Evolutionary conservation across 2,888 invertebrate genomes (phyloP), one percentile per base, ranked within the genome.

Genomic region (Ophonus ardosiacus): DNA sequence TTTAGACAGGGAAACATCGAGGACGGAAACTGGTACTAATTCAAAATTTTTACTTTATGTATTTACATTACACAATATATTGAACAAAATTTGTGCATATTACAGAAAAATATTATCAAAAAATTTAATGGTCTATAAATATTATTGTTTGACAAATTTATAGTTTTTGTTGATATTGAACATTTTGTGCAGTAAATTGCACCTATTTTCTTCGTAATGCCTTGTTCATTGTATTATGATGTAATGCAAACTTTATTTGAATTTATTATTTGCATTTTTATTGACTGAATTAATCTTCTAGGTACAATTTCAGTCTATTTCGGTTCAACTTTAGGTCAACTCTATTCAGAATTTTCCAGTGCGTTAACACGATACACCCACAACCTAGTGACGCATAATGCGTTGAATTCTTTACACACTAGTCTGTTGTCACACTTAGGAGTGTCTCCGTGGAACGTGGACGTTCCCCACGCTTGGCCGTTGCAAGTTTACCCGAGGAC

Each of bases 1-100:
- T 90, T 93, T 98, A 81, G 98, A 98, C 91, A 93, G 96, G 80
- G 98, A 98, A 92, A 96, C 97, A 0, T 95, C 97, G 6, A 93
- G 96, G 82, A 96, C 96, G 5, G 97, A 97, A 89, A 94, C 94
- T 88, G 95, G 93, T 93, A 74, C 24, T 65, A 88, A 88, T 63
- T 63, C 63, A 21, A 18, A 13, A 63, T 13, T 10, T 8, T 51
- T 13, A 13, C 43, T 51, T n/a, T n/a, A n/a, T 51, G 8, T 51
- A 89, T 87, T 71, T 17, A 40, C 18, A 81, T 17, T 79, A 51
- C 43, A 74, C 61, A n/a, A 68, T 81, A 17, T 51, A 38, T 61
- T 61, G 61, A 31, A 31, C 31, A 31, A 31, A 31, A 31, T 31
- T 31, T 31, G 5, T 5, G 31, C 31, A 21, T 1, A 21, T 43